These are phyloP conservation scores for Megaleporinus macrocephalus DNA, from an alignment of 2,113 vertebrate genomes.

Conservation along the genomic window DNA sequence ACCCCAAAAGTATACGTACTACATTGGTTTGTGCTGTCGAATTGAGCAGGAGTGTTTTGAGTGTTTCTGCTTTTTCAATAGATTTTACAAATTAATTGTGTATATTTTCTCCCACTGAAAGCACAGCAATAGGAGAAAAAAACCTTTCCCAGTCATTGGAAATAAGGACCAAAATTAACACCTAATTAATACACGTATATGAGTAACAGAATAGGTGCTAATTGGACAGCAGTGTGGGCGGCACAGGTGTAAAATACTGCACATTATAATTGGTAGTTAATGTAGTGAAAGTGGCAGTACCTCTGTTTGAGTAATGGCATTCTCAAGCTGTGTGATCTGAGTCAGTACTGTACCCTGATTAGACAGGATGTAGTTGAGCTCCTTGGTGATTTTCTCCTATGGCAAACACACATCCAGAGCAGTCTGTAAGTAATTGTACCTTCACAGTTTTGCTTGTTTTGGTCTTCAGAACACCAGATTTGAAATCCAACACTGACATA, in stretches of 20 bases:
- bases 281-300: conserved; percentile 66
- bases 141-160: background rate
- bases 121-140: background rate
- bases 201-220: background rate
- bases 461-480: background rate
- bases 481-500: background rate
- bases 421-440: background rate
- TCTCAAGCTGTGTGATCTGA: conserved; percentile 93
- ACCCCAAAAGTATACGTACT: too few species aligned
- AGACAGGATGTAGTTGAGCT: conserved; percentile 90
- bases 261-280: background rate
- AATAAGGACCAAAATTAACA: background rate
- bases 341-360: conserved; percentile 91
- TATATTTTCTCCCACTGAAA: background rate
- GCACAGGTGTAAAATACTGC: background rate
- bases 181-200: too few species aligned
- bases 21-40: background rate
- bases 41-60: background rate
- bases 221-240: background rate
- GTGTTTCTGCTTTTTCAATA: background rate
- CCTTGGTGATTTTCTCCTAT: conserved; percentile 95
- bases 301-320: conserved; percentile 90
- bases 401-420: conserved; percentile 38
- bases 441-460: background rate
- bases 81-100: background rate